Evolutionary conservation across 2,797 vertebrate genomes (phyloP), one percentile per base, ranked within the genome.

Genomic region (Anguilla anguilla): DNA sequence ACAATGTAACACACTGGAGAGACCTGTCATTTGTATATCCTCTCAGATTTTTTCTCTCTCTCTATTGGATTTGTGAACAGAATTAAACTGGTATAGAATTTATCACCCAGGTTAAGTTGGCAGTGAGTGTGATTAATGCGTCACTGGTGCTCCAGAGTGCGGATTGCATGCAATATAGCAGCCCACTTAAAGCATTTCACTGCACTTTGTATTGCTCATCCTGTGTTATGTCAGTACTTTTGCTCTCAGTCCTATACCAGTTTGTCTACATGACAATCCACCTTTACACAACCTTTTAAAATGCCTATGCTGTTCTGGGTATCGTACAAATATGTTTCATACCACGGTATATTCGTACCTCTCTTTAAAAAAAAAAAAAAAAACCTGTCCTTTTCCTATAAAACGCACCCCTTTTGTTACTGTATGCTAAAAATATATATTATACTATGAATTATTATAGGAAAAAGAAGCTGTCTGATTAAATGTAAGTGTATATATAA

Each of bases 1-100:
- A 55, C 79, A 82, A 82, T 25, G 25, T 25, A 57, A 22, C 51
- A 7, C 6, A 25, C 87, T 11, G 67, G 22, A 59, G 51, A 77
- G 67, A 53, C 39, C 4, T 64, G 61, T 51, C 6, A 28, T 31
- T n/a, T 72, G 11, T 86, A 49, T 53, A 43, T 39, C 6, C 46
- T 61, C 17, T 17, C 53, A 64, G 61, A 17, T 22, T 22, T 53
- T 57, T 15, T 4, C 9, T 74, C 53, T 79, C 67, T 59, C 39
- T 77, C 83, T 85, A 28, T 6, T 5, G 49, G 87, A 72, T 53
- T 46, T 69, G 67, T 74, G 83, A 84, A 85, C 39, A 17, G 28
- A 85, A 19, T 84, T 17, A 6, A 72, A 90, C 88, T 87, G 91
- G 89, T 91, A 90, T 87, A 51, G 57, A 51, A 85, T 90, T 89